Evolutionary conservation across 2,113 vertebrate species (phyloP).

Genomic region (Phrynosoma platyrhinos): DNA sequence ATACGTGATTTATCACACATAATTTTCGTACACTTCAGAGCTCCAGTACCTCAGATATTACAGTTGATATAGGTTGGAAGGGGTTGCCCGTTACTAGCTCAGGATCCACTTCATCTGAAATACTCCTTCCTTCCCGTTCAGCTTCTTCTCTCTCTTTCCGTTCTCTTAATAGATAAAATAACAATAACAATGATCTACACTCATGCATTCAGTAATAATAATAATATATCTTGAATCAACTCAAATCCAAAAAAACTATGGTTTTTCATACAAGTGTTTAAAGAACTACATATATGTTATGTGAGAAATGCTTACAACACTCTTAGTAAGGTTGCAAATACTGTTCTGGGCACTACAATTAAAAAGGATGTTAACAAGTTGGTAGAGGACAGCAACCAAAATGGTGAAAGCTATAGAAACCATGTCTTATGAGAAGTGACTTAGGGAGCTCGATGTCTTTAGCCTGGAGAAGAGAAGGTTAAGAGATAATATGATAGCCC

Average conservation of each 20-base stretch:
- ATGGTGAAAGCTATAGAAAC: too few relatives aligned
- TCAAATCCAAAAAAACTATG: background rate
- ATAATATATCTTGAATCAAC: background rate
- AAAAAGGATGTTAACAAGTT: too few relatives aligned
- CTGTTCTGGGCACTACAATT: background rate
- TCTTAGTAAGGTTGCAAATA: background rate
- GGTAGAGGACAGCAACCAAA: too few relatives aligned
- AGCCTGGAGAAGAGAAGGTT: too few relatives aligned
- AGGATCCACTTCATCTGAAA: constrained; percentile 70
- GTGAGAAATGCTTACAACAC: background rate
- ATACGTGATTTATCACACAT: constrained; percentile 24
- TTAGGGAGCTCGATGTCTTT: too few relatives aligned
- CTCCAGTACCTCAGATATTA: constrained; percentile 85
- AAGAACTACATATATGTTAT: background rate
- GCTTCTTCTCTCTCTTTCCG: constrained; percentile 83
- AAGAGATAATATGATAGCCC: too few relatives aligned
- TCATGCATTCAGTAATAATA: background rate
- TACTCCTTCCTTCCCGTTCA: constrained; percentile 74
- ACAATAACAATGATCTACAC: background rate
- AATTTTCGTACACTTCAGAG: constrained; percentile 9
- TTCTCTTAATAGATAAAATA: constrained; percentile 68
- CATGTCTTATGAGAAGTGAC: too few relatives aligned
- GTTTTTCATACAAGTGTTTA: background rate
- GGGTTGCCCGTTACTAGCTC: constrained; percentile 81
- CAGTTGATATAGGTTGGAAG: constrained; percentile 88